Base-by-base conservation (phyloP, 2,797 vertebrate genomes). In the Erethizon dorsatum region DNA sequence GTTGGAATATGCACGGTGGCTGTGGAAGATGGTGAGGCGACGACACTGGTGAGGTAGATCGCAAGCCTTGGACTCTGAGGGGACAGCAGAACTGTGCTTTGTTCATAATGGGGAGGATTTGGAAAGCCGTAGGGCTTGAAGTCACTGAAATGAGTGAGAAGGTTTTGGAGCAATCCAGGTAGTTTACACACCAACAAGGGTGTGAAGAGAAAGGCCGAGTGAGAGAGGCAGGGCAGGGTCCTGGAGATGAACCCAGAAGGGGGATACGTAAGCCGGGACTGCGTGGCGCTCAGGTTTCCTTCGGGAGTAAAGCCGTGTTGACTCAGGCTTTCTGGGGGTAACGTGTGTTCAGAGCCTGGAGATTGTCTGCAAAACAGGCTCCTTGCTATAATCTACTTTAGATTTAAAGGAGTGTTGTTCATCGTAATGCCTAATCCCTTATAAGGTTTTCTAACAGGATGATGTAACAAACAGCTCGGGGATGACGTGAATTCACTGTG, bases 331-430 rank as follows among this genome's bases (percentile, higher is more conserved):
- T 17, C 12, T 56, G 26, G 50, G 6, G n/a, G 71, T 37, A 52
- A 75, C 1, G 26, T 75, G 20, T 82, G 13, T 80, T 79, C 26
- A 73, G 56, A 84, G 6, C 18, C 41, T 77, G 47, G 79, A 83
- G 80, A 17, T 45, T 50, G 9, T 31, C 13, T 82, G 82, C 57
- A 59, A 85, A 89, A 52, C 7, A 92, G 50, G 9, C n/a, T 88
- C 31, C 28, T 83, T 94, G 90, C 71, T 80, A 69, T 59, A 50
- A 85, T 89, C 65, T 80, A 31, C 37, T 80, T 87, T 75, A 61
- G 57, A 67, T 50, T 75, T 79, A 87, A 79, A 92, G 31, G 41
- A 88, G 31, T 24, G 71, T 65, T 59, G 87, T 90, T 22, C 1
- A 78, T 2, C 45, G 10, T 57, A 86, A 71, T 28, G 7, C 37